Evolutionary conservation across 64 coral and sea anemone species (phyloP).

Genomic region (Astreopora myriophthalma): DNA sequence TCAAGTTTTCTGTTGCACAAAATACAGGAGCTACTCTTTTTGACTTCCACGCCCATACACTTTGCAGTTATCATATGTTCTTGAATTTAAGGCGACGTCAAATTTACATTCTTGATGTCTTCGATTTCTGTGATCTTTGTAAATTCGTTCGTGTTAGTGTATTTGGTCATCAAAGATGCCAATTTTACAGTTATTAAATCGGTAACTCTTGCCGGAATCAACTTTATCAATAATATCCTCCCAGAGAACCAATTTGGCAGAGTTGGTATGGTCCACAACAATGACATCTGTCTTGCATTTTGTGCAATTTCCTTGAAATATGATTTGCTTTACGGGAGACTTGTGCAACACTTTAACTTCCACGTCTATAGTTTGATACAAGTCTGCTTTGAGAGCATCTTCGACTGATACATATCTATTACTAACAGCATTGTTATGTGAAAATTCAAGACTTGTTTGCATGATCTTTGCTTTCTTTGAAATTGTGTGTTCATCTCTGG

Average conservation of each 20-base stretch:
- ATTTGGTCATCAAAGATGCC: constrained; percentile 77
- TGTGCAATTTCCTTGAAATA: constrained; percentile 68
- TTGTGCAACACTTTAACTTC: constrained; percentile 86
- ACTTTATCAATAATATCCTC: constrained; percentile 80
- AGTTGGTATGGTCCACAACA: constrained; percentile 72
- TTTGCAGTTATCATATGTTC: constrained; percentile 23
- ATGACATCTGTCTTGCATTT: constrained; percentile 79
- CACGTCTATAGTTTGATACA: constrained; percentile 82
- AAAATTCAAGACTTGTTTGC: constrained; percentile 76
- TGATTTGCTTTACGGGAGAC: constrained; percentile 60
- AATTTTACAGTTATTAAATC: constrained; percentile 68
- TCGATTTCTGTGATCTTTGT: constrained; percentile 68
- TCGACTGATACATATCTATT: constrained; percentile 63
- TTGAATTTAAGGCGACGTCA: constrained; percentile 33
- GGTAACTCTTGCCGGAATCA: constrained; percentile 64
- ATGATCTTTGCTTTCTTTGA: constrained; percentile 73
- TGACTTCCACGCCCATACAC: constrained; percentile 44
- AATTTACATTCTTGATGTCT: constrained; percentile 60
- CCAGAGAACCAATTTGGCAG: constrained; percentile 69
- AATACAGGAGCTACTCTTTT: constrained; percentile 14
- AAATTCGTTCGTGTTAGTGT: constrained; percentile 61
- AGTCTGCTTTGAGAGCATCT: constrained; percentile 74
- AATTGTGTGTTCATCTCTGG: constrained; percentile 70
- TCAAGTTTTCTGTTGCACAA: constrained; percentile 19
- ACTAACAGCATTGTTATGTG: constrained; percentile 58